Conservation (phyloP, 23 tunicate species). For the Halocynthia aurantium region DNA sequence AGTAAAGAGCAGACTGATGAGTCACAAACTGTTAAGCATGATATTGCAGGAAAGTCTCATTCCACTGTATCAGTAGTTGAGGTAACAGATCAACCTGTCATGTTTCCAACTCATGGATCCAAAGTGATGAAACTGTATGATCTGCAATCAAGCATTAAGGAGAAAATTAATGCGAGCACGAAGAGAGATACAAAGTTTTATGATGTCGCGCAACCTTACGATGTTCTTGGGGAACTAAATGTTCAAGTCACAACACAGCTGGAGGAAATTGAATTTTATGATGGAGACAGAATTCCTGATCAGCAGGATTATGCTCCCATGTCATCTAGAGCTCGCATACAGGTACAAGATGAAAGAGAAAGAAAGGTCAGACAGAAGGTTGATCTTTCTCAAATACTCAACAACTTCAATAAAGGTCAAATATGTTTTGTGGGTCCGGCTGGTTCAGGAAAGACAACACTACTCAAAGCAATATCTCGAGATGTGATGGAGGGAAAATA, state of each 20-base stretch:
- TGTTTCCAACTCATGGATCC: no score
- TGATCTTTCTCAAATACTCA: neutral
- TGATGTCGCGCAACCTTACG: neutral
- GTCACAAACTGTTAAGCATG: no score
- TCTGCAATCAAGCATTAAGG: neutral
- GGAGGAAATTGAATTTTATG: neutral
- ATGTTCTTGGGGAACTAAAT: neutral
- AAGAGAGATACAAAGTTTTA: neutral
- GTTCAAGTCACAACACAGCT: neutral
- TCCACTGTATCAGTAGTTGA: no score
- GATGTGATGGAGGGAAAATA: neutral
- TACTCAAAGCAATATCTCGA: neutral
- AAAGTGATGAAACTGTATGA: no score
- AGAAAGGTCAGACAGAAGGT: neutral
- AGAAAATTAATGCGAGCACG: neutral
- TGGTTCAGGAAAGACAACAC: conserved; percentile 1
- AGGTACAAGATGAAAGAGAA: neutral
- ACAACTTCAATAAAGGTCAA: neutral
- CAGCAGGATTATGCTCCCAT: neutral
- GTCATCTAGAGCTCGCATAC: neutral
- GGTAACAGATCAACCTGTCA: no score
- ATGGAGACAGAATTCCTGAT: neutral
- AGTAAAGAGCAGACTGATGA: no score
- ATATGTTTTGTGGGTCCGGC: neutral
- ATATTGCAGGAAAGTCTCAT: no score